Evolutionary conservation across 2,888 invertebrate genomes (phyloP).

Genomic region (Diarsia brunnea): DNA sequence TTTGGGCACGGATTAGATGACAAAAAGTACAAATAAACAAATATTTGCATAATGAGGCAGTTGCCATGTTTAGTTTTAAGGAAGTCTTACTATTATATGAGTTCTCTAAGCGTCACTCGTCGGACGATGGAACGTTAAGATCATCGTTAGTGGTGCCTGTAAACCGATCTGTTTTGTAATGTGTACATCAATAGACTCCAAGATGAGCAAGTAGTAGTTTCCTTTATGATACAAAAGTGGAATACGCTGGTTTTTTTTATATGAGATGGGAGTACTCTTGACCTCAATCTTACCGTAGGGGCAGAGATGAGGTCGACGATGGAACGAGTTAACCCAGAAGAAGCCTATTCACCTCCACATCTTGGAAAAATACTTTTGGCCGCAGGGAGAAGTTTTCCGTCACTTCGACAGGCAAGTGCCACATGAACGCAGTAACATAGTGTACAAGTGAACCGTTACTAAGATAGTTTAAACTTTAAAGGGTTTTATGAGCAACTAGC

Average conservation of each 20-base stretch:
- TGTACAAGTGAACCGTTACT: too few relatives aligned
- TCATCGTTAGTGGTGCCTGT: background rate
- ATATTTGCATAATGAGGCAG: constrained; percentile 29
- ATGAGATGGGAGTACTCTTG: too few relatives aligned
- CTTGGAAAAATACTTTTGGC: too few relatives aligned
- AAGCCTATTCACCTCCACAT: too few relatives aligned
- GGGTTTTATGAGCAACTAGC: too few relatives aligned
- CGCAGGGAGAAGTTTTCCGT: too few relatives aligned
- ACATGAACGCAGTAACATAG: too few relatives aligned
- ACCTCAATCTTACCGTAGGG: too few relatives aligned
- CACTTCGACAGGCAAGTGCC: too few relatives aligned
- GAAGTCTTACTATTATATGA: background rate
- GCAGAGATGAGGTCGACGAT: too few relatives aligned
- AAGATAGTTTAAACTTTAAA: too few relatives aligned
- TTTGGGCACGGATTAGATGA: constrained; percentile 3
- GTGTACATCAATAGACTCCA: background rate
- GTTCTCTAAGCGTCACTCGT: background rate
- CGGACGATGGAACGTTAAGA: background rate
- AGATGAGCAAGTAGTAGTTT: background rate
- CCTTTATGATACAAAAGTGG: background rate
- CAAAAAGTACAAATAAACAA: background rate
- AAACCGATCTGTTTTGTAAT: background rate
- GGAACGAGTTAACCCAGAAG: too few relatives aligned
- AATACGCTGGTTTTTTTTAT: background rate
- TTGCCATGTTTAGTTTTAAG: background rate